Conservation (phyloP, 2,888 invertebrate genomes). For the Tupiocoris notatus region DNA sequence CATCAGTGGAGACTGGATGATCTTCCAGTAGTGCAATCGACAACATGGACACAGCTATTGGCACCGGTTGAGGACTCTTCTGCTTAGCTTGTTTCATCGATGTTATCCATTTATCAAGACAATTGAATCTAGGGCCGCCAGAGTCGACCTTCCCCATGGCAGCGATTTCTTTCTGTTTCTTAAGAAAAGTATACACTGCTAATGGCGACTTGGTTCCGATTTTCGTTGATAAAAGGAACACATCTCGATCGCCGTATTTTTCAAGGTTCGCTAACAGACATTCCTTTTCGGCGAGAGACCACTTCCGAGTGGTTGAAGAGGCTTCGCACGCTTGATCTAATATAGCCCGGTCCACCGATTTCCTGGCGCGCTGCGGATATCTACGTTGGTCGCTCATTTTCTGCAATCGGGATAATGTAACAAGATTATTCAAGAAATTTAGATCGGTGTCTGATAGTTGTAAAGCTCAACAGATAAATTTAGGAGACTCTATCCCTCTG, state of each 20-base stretch:
- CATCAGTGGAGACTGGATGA: slow-evolving; percentile 23
- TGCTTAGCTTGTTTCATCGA: slow-evolving; percentile 3
- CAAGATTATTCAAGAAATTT: too few relatives aligned
- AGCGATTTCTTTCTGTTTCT: not conserved
- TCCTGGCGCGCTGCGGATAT: not conserved
- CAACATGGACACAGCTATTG: slow-evolving; percentile 13
- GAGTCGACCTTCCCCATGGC: not conserved
- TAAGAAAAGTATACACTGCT: not conserved
- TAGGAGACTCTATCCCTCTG: too few relatives aligned
- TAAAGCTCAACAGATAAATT: too few relatives aligned
- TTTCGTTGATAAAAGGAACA: not conserved
- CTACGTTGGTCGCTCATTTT: not conserved
- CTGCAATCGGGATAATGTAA: not conserved
- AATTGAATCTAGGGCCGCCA: not conserved
- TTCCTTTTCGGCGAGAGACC: not conserved
- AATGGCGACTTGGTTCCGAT: not conserved
- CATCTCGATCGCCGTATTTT: slow-evolving; percentile 27
- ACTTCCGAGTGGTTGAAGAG: not conserved
- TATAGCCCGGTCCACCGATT: not conserved
- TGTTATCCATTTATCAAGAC: slow-evolving; percentile 9
- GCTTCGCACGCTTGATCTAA: not conserved
- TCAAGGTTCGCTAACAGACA: not conserved
- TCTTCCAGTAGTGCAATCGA: slow-evolving; percentile 19
- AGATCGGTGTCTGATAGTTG: too few relatives aligned
- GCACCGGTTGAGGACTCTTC: slow-evolving; percentile 1